Evolutionary conservation across 2,113 vertebrate genomes (phyloP).

Genomic region (Hippocampus abdominalis): DNA sequence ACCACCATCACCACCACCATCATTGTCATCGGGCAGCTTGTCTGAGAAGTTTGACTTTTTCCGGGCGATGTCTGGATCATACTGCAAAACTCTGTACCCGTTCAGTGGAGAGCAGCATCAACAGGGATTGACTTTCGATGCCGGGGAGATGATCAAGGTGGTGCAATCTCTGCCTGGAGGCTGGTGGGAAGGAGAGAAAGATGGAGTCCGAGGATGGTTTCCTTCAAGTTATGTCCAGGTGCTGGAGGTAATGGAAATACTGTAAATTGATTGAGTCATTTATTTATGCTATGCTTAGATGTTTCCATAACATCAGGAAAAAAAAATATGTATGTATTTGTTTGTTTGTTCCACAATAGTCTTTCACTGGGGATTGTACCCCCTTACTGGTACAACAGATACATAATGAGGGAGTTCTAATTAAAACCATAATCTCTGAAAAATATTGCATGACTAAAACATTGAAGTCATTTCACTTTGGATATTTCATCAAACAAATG

Average conservation of each 20-base stretch:
- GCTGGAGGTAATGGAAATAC: slow-evolving; percentile 82
- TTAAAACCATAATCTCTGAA: neutral
- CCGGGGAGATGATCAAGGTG: slow-evolving; percentile 85
- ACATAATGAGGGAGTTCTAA: too few species aligned
- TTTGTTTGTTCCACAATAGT: too few species aligned
- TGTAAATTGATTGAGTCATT: too few species aligned
- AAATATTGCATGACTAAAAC: neutral
- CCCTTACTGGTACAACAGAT: too few species aligned
- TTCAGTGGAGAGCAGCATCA: slow-evolving; percentile 88
- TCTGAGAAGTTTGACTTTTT: neutral
- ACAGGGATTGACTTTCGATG: slow-evolving; percentile 86
- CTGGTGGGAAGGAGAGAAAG: slow-evolving; percentile 97
- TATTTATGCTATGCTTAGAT: too few species aligned
- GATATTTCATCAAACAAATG: neutral
- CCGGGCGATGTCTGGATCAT: slow-evolving; percentile 70
- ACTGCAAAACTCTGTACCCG: slow-evolving; percentile 85
- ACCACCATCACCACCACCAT: neutral
- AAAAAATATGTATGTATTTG: too few species aligned
- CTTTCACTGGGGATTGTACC: too few species aligned
- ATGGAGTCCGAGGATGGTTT: slow-evolving; percentile 89
- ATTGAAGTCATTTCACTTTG: neutral
- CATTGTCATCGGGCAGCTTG: neutral
- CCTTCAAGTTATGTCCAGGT: slow-evolving; percentile 93
- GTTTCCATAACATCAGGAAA: too few species aligned
- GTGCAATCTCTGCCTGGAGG: slow-evolving; percentile 86